These are phyloP conservation scores for Orussus abietinus DNA, from an alignment of 1,140 invertebrate genomes.

Conservation along the genomic window DNA sequence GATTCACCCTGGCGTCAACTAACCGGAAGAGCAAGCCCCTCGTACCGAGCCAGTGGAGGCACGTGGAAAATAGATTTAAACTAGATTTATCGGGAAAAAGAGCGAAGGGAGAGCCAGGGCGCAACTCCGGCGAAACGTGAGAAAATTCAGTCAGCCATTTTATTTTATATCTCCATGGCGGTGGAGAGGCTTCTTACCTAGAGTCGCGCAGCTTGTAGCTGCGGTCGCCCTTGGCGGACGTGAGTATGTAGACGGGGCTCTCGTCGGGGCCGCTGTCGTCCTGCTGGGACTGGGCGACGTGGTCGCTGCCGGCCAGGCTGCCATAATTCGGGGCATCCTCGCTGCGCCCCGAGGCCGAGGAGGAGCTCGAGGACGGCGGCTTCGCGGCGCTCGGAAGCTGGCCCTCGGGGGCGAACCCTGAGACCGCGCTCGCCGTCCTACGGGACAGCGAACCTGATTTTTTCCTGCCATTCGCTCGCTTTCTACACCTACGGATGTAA, in stretches of 20 bases:
- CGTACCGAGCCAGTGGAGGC: too few species aligned
- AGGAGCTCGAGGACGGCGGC: constrained; percentile 46
- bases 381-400: constrained; percentile 16
- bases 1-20: too few species aligned
- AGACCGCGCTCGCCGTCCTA: constrained; percentile 46
- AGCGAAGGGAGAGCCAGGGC: too few species aligned
- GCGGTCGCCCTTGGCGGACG: constrained; percentile 49
- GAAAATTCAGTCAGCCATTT: too few species aligned
- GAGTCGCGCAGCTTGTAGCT: constrained; percentile 51
- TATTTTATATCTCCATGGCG: too few species aligned
- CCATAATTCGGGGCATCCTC: constrained; percentile 46
- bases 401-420: constrained; percentile 35
- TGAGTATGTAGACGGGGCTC: constrained; percentile 50
- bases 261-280: constrained; percentile 50
- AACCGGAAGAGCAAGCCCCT: too few species aligned
- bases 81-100: too few species aligned
- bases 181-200: too few species aligned
- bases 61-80: too few species aligned
- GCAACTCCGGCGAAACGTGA: too few species aligned
- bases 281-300: constrained; percentile 45
- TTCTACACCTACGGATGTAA: constrained; percentile 46
- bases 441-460: constrained; percentile 47
- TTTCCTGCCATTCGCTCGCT: constrained; percentile 50
- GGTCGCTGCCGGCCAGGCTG: constrained; percentile 44
- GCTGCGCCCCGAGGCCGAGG: constrained; percentile 48